Percentiles rank a stretch among this genome's conserved stretches.
Conservation (phyloP, 1,140 invertebrate species). For the Musca vetustissima region DNA sequence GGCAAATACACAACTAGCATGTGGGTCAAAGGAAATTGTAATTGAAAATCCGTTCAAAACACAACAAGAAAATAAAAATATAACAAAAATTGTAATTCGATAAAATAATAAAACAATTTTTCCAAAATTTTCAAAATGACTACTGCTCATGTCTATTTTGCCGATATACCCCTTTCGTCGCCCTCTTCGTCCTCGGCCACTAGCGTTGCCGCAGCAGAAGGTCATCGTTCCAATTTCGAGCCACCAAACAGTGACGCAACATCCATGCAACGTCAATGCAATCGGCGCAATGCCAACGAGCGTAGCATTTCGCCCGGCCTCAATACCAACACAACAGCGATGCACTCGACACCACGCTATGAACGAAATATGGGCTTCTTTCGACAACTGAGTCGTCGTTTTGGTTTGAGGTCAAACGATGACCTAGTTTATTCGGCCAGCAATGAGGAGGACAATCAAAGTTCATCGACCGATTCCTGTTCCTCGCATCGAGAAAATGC, state of each 20-base stretch:
- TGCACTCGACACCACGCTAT: slow-evolving; percentile 52
- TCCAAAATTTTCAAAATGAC: slow-evolving; percentile 30
- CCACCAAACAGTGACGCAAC: slow-evolving; percentile 26
- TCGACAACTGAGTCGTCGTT: slow-evolving; percentile 62
- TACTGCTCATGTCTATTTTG: slow-evolving; percentile 48
- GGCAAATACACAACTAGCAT: neutral
- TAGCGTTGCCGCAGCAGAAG: slow-evolving; percentile 2
- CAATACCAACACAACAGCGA: slow-evolving; percentile 46
- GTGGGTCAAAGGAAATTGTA: neutral
- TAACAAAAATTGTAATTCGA: neutral
- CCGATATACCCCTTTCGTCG: slow-evolving; percentile 37
- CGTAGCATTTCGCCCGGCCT: slow-evolving; percentile 35
- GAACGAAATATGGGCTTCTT: slow-evolving; percentile 62
- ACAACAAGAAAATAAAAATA: neutral
- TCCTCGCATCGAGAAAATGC: slow-evolving; percentile 56
- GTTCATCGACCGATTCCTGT: slow-evolving; percentile 61
- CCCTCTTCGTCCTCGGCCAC: slow-evolving; percentile 28
- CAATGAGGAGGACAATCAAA: slow-evolving; percentile 60
- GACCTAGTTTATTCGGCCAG: slow-evolving; percentile 50
- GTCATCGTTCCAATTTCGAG: neutral
- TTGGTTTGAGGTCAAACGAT: slow-evolving; percentile 59
- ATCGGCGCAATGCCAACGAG: slow-evolving; percentile 22
- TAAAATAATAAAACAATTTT: neutral
- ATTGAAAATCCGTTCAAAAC: no score
- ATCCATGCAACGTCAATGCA: slow-evolving; percentile 19